Percentiles rank a stretch among this genome's conserved stretches.
Conservation (phyloP, 2,888 invertebrate species). For the Lasioglossum morio region DNA sequence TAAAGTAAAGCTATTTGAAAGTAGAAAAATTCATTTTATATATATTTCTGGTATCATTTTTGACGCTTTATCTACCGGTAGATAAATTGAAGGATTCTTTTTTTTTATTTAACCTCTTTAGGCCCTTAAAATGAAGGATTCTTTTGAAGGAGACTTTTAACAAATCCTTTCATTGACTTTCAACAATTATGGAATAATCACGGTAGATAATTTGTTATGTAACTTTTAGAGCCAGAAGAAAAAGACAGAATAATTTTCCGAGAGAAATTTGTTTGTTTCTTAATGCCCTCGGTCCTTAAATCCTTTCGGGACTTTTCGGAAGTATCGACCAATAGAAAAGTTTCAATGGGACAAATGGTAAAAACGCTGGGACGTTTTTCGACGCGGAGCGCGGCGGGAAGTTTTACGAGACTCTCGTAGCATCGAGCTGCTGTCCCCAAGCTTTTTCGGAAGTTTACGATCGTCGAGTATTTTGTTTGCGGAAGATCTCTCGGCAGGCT, state of each 20-base stretch:
- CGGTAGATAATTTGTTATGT: no score
- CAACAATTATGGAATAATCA: no score
- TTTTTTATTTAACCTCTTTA: no score
- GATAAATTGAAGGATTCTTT: no score
- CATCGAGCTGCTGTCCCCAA: conserved; percentile 1
- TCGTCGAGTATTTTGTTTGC: conserved; percentile 22
- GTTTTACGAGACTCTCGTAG: conserved; percentile 20
- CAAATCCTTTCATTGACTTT: no score
- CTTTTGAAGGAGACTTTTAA: no score
- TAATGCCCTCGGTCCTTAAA: neutral
- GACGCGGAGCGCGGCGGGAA: neutral
- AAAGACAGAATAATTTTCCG: neutral
- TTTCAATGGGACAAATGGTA: conserved; percentile 19
- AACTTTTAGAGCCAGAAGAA: neutral
- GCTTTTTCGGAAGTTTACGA: conserved; percentile 18
- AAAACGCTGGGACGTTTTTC: conserved; percentile 19
- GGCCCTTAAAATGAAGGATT: no score
- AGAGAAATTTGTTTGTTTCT: neutral
- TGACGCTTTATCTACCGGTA: no score
- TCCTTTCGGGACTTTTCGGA: neutral
- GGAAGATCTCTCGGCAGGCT: conserved; percentile 1
- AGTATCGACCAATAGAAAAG: conserved; percentile 19
- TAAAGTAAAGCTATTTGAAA: neutral
- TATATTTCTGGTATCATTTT: neutral
- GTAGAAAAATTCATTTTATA: neutral